Evolutionary conservation across 1,140 invertebrate genomes (phyloP), one percentile per base, ranked within the genome.

Genomic region (Aplysia californica): DNA sequence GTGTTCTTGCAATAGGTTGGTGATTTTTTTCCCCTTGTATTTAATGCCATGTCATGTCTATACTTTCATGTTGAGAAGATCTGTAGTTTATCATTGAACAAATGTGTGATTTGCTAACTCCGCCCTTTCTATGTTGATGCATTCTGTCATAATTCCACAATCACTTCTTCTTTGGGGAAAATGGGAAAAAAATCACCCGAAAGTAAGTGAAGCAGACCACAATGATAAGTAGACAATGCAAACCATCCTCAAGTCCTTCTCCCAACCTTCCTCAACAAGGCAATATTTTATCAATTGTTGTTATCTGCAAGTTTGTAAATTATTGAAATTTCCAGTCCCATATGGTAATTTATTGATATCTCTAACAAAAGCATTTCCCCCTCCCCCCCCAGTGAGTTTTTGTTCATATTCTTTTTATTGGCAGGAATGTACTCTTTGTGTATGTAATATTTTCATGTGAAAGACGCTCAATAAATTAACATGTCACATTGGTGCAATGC

Each of bases 401-500:
- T 59, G 6, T 59, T 59, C 21, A 29, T 59, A 59, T 59, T 26
- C 33, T 29, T 66, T 3, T 44, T 66, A 2, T 15, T n/a, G 33
- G 66, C 10, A 44, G 35, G 66, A 69, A 69, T 69, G 67, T 69
- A 50, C 50, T 50, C 58, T 2, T 38, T 44, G 66, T 44, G 23
- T 44, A 33, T 70, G 50, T 70, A 70, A 70, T 44, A 26, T 44
- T 70, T 31, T 70, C 18, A 33, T 70, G 68, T 70, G 31, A 55
- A 70, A 23, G 26, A 20, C 4, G 61, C 68, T 70, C 68, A 70
- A 70, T 70, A 70, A 70, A 56, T 70, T 70, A 70, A 70, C 39
- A 68, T 70, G 68, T 70, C 68, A 70, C 29, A 33, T 68, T 70
- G 68, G 68, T 70, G 68, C 68, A 70, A 70, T 70, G 39, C 3